Conservation (phyloP, 2,888 invertebrate species). For the Camponotus fellah region DNA sequence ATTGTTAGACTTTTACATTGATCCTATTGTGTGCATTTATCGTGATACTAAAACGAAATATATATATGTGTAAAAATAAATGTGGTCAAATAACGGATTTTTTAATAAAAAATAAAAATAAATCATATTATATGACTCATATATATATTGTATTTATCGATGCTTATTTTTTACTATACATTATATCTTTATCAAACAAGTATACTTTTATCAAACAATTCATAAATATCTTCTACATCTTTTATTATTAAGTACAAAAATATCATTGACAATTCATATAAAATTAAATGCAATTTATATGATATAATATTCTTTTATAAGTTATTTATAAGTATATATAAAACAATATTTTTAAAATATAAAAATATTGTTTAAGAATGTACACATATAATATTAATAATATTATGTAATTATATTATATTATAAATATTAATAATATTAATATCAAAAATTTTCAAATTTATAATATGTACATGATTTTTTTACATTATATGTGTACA, state of each 20-base stretch:
- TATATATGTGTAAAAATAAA: neutral
- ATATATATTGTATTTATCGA: neutral
- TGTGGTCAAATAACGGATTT: neutral
- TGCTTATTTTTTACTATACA: neutral
- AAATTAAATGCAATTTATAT: constrained; percentile 10
- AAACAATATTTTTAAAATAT: neutral
- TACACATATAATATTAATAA: neutral
- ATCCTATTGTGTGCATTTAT: neutral
- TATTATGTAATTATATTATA: too few relatives aligned
- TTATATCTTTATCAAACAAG: neutral
- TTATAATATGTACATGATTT: neutral
- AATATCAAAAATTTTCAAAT: neutral
- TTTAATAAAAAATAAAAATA: neutral
- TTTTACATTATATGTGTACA: neutral
- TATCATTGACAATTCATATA: neutral
- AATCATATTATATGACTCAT: neutral
- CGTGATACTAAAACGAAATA: neutral
- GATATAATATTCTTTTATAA: neutral
- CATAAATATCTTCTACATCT: neutral
- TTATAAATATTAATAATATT: too few relatives aligned
- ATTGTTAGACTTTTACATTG: neutral
- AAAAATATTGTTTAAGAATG: neutral
- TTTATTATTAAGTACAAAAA: neutral
- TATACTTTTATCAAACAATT: neutral
- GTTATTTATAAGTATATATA: neutral